phyloP scores from a whole-genome alignment of 1,140 invertebrate genomes.

The Vollenhovia emeryi region DNA sequence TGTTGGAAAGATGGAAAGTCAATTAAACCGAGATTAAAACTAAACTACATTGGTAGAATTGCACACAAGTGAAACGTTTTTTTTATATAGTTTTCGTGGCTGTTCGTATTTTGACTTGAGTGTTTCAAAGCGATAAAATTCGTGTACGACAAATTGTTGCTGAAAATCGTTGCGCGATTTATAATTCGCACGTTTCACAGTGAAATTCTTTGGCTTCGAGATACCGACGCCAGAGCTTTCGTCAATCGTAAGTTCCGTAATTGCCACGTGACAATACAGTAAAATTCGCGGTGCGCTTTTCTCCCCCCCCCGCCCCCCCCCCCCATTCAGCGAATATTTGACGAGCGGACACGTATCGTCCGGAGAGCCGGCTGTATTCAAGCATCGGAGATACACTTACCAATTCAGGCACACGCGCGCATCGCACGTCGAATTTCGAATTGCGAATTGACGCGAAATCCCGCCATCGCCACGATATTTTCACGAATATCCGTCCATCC shows the following conservation, averaged over 20 bases:
- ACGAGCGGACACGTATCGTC: not conserved
- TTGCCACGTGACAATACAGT: conserved; percentile 10
- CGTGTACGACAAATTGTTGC: not conserved
- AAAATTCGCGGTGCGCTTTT: conserved; percentile 4
- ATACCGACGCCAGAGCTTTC: not conserved
- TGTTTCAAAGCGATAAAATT: not conserved
- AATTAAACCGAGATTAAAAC: too few relatives aligned
- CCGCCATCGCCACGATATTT: conserved; percentile 33
- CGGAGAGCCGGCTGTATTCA: conserved; percentile 11
- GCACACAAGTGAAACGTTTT: not conserved
- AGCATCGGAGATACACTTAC: conserved; percentile 29
- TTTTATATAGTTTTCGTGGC: not conserved
- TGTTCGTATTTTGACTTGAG: not conserved
- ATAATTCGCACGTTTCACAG: not conserved
- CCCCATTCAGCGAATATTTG: not conserved
- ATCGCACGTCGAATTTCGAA: conserved; percentile 45
- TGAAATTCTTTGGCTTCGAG: not conserved
- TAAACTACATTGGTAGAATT: too few relatives aligned
- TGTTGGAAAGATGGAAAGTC: too few relatives aligned
- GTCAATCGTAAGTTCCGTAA: not conserved
- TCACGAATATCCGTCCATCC: conserved; percentile 33
- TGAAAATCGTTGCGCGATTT: not conserved
- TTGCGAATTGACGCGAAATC: conserved; percentile 38
- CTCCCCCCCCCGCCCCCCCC: too few relatives aligned
- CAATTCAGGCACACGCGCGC: conserved; percentile 35